Conservation (phyloP, 64 coral and sea anemone species). For the Stichodactyla mertensii region DNA sequence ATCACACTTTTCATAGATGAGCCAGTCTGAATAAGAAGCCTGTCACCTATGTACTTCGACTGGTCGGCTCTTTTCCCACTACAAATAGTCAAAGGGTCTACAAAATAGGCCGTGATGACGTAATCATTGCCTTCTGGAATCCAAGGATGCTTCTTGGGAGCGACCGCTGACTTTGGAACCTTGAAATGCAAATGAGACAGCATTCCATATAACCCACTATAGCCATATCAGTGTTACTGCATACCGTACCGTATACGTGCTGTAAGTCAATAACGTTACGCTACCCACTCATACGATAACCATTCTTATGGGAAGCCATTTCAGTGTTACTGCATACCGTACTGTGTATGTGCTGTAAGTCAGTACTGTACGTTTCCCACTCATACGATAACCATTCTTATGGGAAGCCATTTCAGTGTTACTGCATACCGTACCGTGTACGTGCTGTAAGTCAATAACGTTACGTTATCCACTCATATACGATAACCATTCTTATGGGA, state of each 20-base stretch:
- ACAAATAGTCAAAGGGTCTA: slow-evolving; percentile 59
- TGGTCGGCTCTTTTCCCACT: neutral
- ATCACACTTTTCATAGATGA: slow-evolving; percentile 20
- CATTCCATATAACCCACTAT: neutral
- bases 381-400: too few relatives aligned
- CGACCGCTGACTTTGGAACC: slow-evolving; percentile 23
- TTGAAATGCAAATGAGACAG: neutral
- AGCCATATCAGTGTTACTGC: neutral
- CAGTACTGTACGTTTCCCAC: too few relatives aligned
- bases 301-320: too few relatives aligned
- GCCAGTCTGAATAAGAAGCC: slow-evolving; percentile 60
- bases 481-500: too few relatives aligned
- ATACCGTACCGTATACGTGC: too few relatives aligned
- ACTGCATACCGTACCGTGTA: too few relatives aligned
- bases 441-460: too few relatives aligned
- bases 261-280: neutral
- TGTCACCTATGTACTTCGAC: slow-evolving; percentile 55
- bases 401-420: too few relatives aligned
- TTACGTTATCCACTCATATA: too few relatives aligned
- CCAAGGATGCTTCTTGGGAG: slow-evolving; percentile 39
- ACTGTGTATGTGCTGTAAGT: too few relatives aligned
- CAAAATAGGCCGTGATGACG: slow-evolving; percentile 72
- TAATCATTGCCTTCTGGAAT: slow-evolving; percentile 29
- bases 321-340: neutral
- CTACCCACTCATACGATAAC: too few relatives aligned